Evolutionary conservation across 30 jellyfish, hydroid and myxozoan species (phyloP), one percentile per base, ranked within the genome.

Genomic region (Pelagia noctiluca): DNA sequence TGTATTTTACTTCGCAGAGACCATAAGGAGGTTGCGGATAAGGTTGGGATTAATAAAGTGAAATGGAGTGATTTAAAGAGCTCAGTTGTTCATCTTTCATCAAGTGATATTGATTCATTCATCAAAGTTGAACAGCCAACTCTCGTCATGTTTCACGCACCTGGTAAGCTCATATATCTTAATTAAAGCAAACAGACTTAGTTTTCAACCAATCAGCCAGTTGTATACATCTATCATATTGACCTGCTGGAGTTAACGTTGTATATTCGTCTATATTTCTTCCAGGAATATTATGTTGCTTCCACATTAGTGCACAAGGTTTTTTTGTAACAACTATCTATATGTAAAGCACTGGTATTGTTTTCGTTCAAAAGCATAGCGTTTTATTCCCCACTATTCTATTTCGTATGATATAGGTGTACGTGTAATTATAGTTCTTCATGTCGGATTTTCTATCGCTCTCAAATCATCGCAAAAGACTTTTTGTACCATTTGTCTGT

Each of bases 111-210:
- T 32, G 64, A 72, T 50, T 24, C 94, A 25, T 16, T 57, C 24
- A 24, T 84, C 30, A 46, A 66, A 42, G 37, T 36, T 21, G 68
- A 52, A 34, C 75, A 61, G 48, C 96, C 85, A 24, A 79, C 83
- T 10, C 71, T 91, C 19, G 98, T 91, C 68, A 86, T 86, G 96
- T 91, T 85, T 64, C 91, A 91, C 38, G 63, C 68, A 2, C 62
- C 75, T 63, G 88, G 98, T 91, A 35, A 46, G 96, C 71, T 0
- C 11, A 7, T 22, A 29, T 67, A 3, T 32, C 7, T 24, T 35
- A 23, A 21, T 71, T 71, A 8, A 66, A 13, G 11, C 7, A 8
- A 10, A 23, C 64, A 24, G 4, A 23, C 57, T 42, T 16, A 16
- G 16, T 42, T 42, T 5, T 42, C 57, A 5, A 5, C 57, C 16